Conservation (phyloP, 2,888 invertebrate genomes). For the Omphaloscelis lunosa region DNA sequence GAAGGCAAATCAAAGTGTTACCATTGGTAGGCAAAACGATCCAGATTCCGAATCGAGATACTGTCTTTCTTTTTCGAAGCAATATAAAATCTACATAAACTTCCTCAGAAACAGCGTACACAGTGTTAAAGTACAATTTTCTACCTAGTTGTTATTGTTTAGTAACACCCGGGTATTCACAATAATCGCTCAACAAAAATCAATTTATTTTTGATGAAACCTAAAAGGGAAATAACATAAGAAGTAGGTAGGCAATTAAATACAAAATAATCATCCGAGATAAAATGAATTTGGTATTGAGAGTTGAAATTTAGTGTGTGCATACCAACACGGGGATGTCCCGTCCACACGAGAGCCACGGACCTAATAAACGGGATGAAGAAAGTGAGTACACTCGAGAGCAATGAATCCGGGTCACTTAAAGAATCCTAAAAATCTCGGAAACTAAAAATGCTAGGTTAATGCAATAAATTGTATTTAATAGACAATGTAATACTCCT, state of each 20-base stretch:
- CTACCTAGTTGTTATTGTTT: constrained; percentile 5
- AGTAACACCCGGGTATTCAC: constrained; percentile 26
- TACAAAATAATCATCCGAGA: neutral
- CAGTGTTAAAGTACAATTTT: neutral
- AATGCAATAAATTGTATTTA: no score
- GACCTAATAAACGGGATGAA: neutral
- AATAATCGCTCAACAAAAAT: neutral
- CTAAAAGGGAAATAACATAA: constrained; percentile 53
- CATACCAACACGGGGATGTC: neutral
- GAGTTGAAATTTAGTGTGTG: neutral
- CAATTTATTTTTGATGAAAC: neutral
- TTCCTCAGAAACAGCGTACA: neutral
- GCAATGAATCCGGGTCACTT: no score
- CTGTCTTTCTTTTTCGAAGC: no score
- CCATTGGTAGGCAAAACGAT: neutral
- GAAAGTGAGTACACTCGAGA: neutral
- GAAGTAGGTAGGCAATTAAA: constrained; percentile 8
- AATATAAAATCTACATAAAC: neutral
- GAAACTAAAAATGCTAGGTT: no score
- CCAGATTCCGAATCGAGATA: neutral
- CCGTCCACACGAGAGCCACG: neutral
- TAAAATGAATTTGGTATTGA: neutral
- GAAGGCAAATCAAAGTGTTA: neutral
- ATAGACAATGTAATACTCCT: no score
- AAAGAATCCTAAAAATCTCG: no score